Conservation (phyloP, 2,113 vertebrate species). For the Ammospiza caudacuta region DNA sequence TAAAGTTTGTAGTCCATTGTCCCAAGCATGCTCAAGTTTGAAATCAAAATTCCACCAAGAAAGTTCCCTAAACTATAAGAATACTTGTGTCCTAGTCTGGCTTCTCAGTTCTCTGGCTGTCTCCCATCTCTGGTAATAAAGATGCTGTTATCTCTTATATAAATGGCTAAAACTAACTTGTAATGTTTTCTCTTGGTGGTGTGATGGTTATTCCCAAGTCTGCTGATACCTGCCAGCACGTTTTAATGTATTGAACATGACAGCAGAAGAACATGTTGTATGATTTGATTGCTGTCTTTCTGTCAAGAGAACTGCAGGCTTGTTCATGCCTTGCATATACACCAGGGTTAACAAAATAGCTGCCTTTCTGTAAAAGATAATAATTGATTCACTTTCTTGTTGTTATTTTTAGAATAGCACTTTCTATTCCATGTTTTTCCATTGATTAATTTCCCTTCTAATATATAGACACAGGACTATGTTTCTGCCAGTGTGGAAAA, state of each 20-base stretch:
- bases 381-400: slow-evolving; percentile 5
- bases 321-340: slow-evolving; percentile 11
- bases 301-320: slow-evolving; percentile 22
- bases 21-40: background rate
- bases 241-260: slow-evolving; percentile 3
- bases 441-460: background rate
- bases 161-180: background rate
- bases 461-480: background rate
- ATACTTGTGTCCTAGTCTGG: background rate
- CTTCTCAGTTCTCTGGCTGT: background rate
- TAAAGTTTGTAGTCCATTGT: background rate
- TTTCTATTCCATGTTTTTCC: slow-evolving; percentile 3
- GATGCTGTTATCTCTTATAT: background rate
- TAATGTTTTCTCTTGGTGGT: background rate
- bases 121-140: background rate
- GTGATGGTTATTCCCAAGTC: background rate
- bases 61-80: background rate
- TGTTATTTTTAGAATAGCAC: background rate
- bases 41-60: background rate
- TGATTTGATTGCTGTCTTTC: slow-evolving; percentile 33
- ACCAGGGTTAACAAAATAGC: background rate
- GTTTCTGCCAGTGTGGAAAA: background rate
- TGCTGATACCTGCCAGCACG: background rate
- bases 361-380: slow-evolving; percentile 13
- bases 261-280: background rate